These are phyloP conservation scores for Xiphophorus maculatus DNA, from an alignment of 2,113 vertebrate species.

Conservation along the genomic window DNA sequence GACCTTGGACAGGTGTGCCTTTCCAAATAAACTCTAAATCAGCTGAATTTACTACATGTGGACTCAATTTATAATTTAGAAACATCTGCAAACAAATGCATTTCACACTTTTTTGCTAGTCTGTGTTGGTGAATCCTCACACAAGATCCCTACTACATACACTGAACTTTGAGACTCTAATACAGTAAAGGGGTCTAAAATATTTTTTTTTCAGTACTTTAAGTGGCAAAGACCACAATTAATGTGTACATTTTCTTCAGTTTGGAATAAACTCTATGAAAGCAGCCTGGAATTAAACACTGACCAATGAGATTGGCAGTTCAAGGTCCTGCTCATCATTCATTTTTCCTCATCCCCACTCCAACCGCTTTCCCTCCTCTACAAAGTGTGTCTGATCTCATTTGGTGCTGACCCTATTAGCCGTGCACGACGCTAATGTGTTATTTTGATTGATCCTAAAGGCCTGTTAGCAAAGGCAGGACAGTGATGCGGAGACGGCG, in stretches of 20 bases:
- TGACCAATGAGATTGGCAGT: constrained; percentile 50
- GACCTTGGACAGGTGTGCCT: no score
- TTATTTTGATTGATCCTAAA: constrained; percentile 66
- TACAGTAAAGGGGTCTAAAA: background rate
- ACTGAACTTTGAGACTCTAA: background rate
- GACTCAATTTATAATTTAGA: no score
- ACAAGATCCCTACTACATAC: background rate
- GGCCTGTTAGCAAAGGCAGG: constrained; percentile 48
- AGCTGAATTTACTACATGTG: no score
- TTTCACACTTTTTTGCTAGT: background rate
- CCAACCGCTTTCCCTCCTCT: background rate
- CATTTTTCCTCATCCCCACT: constrained; percentile 42
- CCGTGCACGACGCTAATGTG: constrained; percentile 44
- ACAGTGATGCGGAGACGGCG: constrained; percentile 26
- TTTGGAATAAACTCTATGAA: constrained; percentile 23
- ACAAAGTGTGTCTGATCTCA: constrained; percentile 57
- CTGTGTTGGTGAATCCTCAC: background rate
- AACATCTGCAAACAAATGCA: background rate
- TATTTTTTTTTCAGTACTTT: background rate
- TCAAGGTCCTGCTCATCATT: constrained; percentile 44
- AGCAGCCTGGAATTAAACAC: constrained; percentile 24
- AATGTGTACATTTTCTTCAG: background rate
- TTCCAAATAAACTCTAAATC: no score
- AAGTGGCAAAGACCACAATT: background rate
- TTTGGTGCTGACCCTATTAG: constrained; percentile 57